These are phyloP conservation scores for Pandion haliaetus DNA, from an alignment of 2,113 vertebrate genomes.

Conservation along the genomic window DNA sequence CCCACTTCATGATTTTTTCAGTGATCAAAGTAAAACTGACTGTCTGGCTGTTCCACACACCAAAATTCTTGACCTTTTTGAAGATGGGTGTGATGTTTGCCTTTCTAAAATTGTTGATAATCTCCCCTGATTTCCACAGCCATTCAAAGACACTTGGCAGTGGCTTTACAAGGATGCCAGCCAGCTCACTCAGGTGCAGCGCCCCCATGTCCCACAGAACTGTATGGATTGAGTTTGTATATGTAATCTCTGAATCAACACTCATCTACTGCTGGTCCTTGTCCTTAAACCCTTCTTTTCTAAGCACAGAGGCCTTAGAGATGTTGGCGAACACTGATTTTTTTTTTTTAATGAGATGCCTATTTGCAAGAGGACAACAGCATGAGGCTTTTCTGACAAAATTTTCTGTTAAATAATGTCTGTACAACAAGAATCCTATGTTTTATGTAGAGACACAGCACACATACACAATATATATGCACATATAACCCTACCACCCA, in stretches of 20 bases:
- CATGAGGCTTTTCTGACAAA: not conserved
- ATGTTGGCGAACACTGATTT: rapidly evolving
- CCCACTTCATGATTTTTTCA: not conserved
- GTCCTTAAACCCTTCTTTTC: not conserved
- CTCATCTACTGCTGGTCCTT: not conserved
- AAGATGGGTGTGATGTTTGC: not conserved
- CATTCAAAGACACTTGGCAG: not conserved
- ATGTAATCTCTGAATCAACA: not conserved
- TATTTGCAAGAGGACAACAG: not conserved
- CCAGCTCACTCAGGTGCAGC: not conserved
- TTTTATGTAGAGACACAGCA: not conserved
- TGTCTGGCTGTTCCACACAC: not conserved
- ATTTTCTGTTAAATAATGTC: not conserved
- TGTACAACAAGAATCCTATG: not conserved
- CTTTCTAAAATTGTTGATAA: not conserved
- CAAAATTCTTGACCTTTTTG: not conserved
- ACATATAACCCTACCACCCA: not conserved
- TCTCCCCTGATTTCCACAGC: not conserved
- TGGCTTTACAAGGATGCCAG: not conserved
- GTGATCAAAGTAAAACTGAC: not conserved
- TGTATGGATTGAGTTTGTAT: not conserved
- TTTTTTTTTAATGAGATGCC: not conserved
- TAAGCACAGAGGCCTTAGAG: not conserved
- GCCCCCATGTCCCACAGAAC: rapidly evolving
- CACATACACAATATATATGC: not conserved